A percentile compares a stretch with the other conserved stretches of the same genome.
Evolutionary conservation across 35 echinoderm and acorn worm species (phyloP).

Genomic region (Diadema setosum): DNA sequence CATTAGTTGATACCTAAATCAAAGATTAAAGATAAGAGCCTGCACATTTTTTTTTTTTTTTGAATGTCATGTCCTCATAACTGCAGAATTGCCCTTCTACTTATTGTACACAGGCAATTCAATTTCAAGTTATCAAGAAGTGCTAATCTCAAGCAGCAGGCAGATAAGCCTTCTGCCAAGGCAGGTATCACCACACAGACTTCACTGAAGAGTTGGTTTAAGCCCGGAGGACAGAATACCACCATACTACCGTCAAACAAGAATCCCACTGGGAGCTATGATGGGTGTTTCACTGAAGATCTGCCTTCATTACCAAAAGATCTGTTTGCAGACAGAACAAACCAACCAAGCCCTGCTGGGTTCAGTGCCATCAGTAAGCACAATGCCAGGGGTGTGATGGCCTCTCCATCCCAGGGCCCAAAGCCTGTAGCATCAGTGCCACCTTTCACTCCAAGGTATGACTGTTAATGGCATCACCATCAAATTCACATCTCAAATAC

Average conservation of each 20-base stretch:
- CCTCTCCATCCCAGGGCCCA: background rate
- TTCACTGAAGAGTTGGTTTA: slow-evolving; percentile 39
- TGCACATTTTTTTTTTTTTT: no score
- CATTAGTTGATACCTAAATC: no score
- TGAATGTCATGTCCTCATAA: no score
- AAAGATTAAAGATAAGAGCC: no score
- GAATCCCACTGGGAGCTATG: no score
- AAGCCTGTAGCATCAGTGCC: slow-evolving; percentile 42
- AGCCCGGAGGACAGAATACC: background rate
- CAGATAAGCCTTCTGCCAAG: background rate
- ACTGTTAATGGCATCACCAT: no score
- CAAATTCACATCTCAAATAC: no score
- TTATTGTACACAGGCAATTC: slow-evolving; percentile 48
- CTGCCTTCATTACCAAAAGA: no score
- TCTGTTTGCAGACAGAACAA: no score
- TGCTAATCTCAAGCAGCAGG: slow-evolving; percentile 8
- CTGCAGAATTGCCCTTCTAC: background rate
- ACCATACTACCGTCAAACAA: background rate
- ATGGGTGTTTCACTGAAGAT: no score
- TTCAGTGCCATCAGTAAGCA: no score
- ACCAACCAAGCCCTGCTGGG: no score
- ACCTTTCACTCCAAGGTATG: slow-evolving; percentile 17
- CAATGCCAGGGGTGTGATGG: background rate
- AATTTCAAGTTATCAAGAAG: slow-evolving; percentile 74
- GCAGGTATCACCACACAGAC: slow-evolving; percentile 25